Base-by-base conservation (phyloP, 1,140 invertebrate species). In the Diuraphis noxia region DNA sequence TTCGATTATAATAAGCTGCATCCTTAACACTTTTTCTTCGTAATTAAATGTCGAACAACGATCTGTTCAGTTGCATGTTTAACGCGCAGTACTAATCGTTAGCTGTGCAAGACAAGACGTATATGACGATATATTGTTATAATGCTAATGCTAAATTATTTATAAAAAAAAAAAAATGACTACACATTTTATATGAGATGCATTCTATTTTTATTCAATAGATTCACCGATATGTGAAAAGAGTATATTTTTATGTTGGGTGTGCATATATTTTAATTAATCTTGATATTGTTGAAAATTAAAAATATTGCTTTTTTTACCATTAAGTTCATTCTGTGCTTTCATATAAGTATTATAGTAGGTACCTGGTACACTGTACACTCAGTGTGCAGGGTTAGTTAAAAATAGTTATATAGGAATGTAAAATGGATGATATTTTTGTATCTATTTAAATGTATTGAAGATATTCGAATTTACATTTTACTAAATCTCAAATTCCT, bases 1-100 rank as follows among this genome's bases (percentile, higher is more conserved):
- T 85, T 85, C 84, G 43, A 85, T 46, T 46, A 36, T 19, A n/a
- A n/a, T 19, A 34, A n/a, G 4, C n/a, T 49, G 2, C 41, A 34
- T 46, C 84, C 9, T 82, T 41, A 41, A 41, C 10, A 41, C 40
- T 41, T 82, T 41, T 41, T n/a, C 8, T 41, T 87, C n/a, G 34
- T 49, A 87, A 87, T 87, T 52, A 36, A 87, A 46, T 34, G 34
- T 87, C 49, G 52, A 87, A 49, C 56, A 52, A 87, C 85, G 49
- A 34, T 36, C 30, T 49, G 13, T 87, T 43, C 36, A 23, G 38
- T 81, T 2, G 34, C 23, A 38, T 81, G 21, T 40, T 81, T 40
- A 81, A 81, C 9, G 79, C 79, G 79, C 38, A 38, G 79, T 38
- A 38, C 36, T 81, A 81, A 81, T 38, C 21, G 79, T 81, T 81